These are phyloP conservation scores for Tapera naevia DNA, from an alignment of 2,797 vertebrate genomes.

Conservation along the genomic window DNA sequence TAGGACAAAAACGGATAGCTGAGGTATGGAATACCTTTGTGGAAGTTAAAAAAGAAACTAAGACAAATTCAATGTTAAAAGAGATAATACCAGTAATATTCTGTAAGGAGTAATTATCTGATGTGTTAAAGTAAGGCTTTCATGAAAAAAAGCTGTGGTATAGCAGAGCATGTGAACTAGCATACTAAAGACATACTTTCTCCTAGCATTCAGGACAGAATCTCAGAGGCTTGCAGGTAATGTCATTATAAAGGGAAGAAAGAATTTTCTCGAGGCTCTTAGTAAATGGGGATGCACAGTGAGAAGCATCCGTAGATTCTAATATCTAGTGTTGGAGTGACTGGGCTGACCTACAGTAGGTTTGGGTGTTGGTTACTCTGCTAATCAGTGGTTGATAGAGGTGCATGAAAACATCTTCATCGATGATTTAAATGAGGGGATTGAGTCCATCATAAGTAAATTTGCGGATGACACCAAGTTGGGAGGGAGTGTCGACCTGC, in stretches of 20 bases:
- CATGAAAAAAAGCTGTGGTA: not conserved
- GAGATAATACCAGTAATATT: not conserved
- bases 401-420: not conserved
- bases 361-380: not conserved
- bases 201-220: not conserved
- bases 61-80: not conserved
- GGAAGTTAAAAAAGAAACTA: not conserved
- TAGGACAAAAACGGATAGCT: slow-evolving; percentile 70
- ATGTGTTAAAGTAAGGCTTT: not conserved
- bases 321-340: not conserved
- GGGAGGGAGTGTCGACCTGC: too few species aligned
- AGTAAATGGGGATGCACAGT: not conserved
- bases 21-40: slow-evolving; percentile 73
- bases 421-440: too few species aligned
- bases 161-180: not conserved
- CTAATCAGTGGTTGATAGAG: not conserved
- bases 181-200: not conserved
- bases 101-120: not conserved
- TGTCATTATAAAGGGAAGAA: not conserved
- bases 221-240: not conserved
- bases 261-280: not conserved
- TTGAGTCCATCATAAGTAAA: too few species aligned
- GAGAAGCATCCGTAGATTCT: not conserved
- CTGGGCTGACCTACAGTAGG: not conserved
- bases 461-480: too few species aligned